Evolutionary conservation across 2,888 invertebrate species (phyloP), one percentile per base, ranked within the genome.

Genomic region (Diplazon laetatorius): DNA sequence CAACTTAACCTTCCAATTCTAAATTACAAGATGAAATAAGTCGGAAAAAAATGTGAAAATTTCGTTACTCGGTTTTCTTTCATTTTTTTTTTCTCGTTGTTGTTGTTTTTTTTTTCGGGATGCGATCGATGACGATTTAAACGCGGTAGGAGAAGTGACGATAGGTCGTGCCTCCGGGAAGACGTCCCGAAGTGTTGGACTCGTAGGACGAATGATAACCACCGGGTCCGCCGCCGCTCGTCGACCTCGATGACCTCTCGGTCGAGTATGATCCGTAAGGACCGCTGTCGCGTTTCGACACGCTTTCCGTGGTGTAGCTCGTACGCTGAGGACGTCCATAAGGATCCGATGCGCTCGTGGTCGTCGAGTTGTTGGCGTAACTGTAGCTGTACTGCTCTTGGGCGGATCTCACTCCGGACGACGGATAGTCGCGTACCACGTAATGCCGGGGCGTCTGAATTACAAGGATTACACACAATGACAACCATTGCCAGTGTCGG

Each of bases 131-230:
- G n/a, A n/a, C n/a, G n/a, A 39, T 12, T 93, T 95, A 97, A 91
- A 97, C 96, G 92, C 96, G 95, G 93, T 97, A 96, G 87, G 96
- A 96, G 93, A 94, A 97, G 92, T 96, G 96, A 88, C 97, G 95
- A 92, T 96, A 97, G 88, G 92, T 92, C 89, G 95, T 96, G 91
- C 97, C 96, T 89, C 95, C 94, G 83, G 97, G 97, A 90, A 97
- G 93, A 91, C 95, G 94, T 90, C 97, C 97, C 91, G 95, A 94
- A 84, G 94, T 91, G 87, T 94, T 93, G 81, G 96, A 95, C 85
- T 95, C 95, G 93, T 96, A 97, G 89, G 96, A 95, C 79, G 93
- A 93, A 85, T 91, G 92, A 92, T 97, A 97, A 87, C 96, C 95
- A 86, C 96, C 95, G 84, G 97, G 97, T 82, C 95, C 95, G 80